Percentiles rank a stretch among this genome's conserved stretches.
phyloP scores from a whole-genome alignment of 2,888 invertebrate species.

The Rotaria socialis region DNA sequence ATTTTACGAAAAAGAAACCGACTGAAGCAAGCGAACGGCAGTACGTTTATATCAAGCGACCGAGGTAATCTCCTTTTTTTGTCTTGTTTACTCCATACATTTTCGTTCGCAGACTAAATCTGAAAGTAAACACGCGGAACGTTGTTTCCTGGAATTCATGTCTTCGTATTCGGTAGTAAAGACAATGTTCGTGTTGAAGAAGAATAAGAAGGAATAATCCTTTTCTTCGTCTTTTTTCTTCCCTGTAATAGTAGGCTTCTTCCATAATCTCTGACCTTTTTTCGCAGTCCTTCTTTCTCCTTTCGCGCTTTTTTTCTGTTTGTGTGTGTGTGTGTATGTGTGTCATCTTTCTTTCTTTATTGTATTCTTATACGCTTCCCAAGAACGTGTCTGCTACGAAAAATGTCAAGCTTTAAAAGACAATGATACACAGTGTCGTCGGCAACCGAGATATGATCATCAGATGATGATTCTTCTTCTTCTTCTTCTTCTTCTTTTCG shows the following conservation, averaged over 20 bases:
- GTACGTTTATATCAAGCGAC: not conserved
- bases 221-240: not conserved
- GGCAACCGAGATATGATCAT: slow-evolving; percentile 13
- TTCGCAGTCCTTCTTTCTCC: not conserved
- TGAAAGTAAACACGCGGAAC: not conserved
- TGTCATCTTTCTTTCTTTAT: not conserved
- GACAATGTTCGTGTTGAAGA: not conserved
- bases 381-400: slow-evolving; percentile 32
- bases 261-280: slow-evolving; percentile 29
- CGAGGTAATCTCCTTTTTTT: slow-evolving; percentile 1
- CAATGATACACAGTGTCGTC: not conserved
- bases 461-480: slow-evolving; percentile 16
- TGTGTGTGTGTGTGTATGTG: not conserved
- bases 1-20: too few relatives aligned
- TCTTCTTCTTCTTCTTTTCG: not conserved
- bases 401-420: slow-evolving; percentile 28
- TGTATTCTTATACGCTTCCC: slow-evolving; percentile 13
- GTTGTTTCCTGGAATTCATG: not conserved
- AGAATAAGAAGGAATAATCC: slow-evolving; percentile 21
- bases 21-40: not conserved
- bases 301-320: not conserved
- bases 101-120: slow-evolving; percentile 14
- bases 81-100: not conserved
- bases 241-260: not conserved
- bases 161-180: not conserved